phyloP scores from a whole-genome alignment of 2,797 vertebrate species.

The Ficedula albicollis region DNA sequence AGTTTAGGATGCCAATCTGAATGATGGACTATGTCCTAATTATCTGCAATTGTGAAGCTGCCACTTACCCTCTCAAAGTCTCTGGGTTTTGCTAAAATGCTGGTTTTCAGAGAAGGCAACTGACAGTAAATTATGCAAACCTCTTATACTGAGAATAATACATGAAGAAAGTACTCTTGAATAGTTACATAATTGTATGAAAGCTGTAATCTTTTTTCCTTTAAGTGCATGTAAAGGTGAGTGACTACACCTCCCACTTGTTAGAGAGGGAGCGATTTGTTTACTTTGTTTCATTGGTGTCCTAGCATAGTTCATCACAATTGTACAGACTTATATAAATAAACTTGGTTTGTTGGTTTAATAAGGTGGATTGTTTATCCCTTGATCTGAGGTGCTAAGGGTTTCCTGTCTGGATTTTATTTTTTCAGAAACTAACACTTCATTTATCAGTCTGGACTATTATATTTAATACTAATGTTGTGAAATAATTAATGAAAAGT shows the following conservation, averaged over 20 bases:
- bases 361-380: constrained; percentile 70
- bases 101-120: constrained; percentile 23
- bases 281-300: constrained; percentile 76
- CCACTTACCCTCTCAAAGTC: neutral
- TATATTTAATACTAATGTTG: neutral
- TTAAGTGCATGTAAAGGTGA: constrained; percentile 76
- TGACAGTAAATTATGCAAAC: constrained; percentile 6
- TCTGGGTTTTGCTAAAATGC: constrained; percentile 34
- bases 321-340: constrained; percentile 81
- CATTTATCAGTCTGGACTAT: neutral
- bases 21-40: neutral
- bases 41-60: constrained; percentile 1
- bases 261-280: constrained; percentile 65
- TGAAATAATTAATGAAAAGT: neutral
- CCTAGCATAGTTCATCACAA: constrained; percentile 75
- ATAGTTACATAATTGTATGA: constrained; percentile 70
- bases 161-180: constrained; percentile 54
- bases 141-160: constrained; percentile 42
- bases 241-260: constrained; percentile 56
- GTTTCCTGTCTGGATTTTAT: neutral
- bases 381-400: constrained; percentile 35
- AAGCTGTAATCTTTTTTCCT: constrained; percentile 72
- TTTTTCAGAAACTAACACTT: neutral
- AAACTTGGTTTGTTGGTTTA: constrained; percentile 80
- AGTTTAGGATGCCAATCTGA: neutral